Evolutionary conservation across 2,888 invertebrate species (phyloP).

Genomic region (Stenchaetothrips biformis): DNA sequence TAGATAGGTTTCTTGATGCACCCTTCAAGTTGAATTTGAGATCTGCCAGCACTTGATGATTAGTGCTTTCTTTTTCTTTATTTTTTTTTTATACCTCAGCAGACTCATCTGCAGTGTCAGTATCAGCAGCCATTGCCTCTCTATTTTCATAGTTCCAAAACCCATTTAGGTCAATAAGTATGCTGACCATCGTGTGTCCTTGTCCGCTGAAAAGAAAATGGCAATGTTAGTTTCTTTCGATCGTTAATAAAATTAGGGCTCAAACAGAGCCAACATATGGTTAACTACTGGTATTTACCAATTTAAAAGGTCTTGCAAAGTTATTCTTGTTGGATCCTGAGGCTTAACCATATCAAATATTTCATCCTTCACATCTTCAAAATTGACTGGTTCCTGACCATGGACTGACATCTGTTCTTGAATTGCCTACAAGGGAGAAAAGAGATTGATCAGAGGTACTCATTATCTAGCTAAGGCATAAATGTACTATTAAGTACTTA

Average conservation of each 20-base stretch:
- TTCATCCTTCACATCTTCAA: conserved; percentile 94
- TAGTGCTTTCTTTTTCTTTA: background rate
- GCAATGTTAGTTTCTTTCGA: conserved; percentile 27
- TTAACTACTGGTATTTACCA: conserved; percentile 50
- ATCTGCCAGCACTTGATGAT: background rate
- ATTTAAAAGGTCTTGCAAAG: conserved; percentile 74
- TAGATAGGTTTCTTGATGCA: background rate
- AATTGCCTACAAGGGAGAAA: conserved; percentile 61
- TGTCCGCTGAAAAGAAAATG: conserved; percentile 63
- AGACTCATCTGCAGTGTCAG: conserved; percentile 30
- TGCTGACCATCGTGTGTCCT: conserved; percentile 89
- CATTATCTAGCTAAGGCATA: background rate
- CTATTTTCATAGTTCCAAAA: conserved; percentile 96
- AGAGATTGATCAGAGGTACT: background rate
- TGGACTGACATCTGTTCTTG: conserved; percentile 84
- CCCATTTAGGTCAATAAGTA: conserved; percentile 90
- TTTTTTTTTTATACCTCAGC: background rate
- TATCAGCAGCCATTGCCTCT: conserved; percentile 68
- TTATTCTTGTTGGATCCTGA: conserved; percentile 74
- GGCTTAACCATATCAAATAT: conserved; percentile 98
- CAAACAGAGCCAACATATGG: conserved; percentile 30
- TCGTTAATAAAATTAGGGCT: conserved; percentile 26
- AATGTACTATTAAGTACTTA: conserved; percentile 42
- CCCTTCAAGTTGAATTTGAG: no score
- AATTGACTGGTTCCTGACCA: conserved; percentile 83